Base-by-base conservation (phyloP, 2,113 vertebrate species). In the Microcebus jonahi region DNA sequence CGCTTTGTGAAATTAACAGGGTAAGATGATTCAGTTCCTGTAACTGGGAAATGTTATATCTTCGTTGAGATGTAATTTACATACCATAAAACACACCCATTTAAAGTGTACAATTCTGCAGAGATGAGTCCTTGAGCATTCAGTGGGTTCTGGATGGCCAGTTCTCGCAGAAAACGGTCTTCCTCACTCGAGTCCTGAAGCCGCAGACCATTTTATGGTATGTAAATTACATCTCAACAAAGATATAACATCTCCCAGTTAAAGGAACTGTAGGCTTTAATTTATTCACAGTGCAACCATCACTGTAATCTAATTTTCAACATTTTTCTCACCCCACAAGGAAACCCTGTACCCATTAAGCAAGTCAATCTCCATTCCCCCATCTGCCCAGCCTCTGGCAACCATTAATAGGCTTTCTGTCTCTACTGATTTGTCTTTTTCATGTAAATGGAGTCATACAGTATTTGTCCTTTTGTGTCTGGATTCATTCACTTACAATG, bases 121-220 rank as follows among this genome's bases (percentile, higher is more conserved):
- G 45, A 45, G 45, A 45, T 45, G 85, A 48, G 21, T 95, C 45
- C 0, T 0, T 55, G 48, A 99, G 29, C 8, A 87, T 77, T 77
- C 86, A 95, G 50, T 0, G 99, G 99, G 0, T 81, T 55, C 84
- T 88, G 98, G 79, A 99, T 98, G 0, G 99, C 99, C 95, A 98
- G 82, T 5, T 98, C 97, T 95, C 97, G 98, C 96, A 99, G 98
- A 8, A 95, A 96, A 2, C 81, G 68, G 39, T 98, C 98, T 92
- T 99, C 98, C 0, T 97, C 94, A n/a, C 98, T 99, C 97, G 98
- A 98, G 11, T 70, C 95, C 0, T 88, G 75, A 0, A 97, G 96
- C 23, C 96, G 90, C 0, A 88, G 45, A 45, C 45, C 45, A 8
- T 45, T 45, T 45, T 45, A 45, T 45, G 45, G 45, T 45, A 1